These are phyloP conservation scores for Drosophila testacea DNA, from an alignment of 2,888 invertebrate genomes.

Conservation along the genomic window DNA sequence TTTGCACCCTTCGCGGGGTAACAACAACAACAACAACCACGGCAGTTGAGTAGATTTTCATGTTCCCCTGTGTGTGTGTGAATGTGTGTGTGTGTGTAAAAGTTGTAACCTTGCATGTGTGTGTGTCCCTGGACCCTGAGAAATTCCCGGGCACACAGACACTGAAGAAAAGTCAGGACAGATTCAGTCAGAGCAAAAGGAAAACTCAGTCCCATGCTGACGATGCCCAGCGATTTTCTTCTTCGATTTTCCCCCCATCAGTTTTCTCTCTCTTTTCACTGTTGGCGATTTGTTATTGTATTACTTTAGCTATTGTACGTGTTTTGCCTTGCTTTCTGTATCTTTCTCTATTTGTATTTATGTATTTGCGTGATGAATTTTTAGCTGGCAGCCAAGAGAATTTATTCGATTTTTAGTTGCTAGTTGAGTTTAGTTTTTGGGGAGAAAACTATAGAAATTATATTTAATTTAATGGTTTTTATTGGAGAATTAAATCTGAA, in stretches of 20 bases:
- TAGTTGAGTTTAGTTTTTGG: background rate
- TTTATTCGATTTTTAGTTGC: slow-evolving; percentile 47
- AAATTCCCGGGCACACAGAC: slow-evolving; percentile 62
- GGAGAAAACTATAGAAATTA: slow-evolving; percentile 1
- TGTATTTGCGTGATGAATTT: slow-evolving; percentile 58
- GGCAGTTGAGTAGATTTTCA: slow-evolving; percentile 74
- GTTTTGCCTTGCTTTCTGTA: slow-evolving; percentile 23
- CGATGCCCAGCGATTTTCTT: slow-evolving; percentile 30
- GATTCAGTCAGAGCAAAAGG: background rate
- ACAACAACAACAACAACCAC: slow-evolving; percentile 15
- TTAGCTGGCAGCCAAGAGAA: slow-evolving; percentile 41
- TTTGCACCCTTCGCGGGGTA: slow-evolving; percentile 43
- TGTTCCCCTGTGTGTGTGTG: slow-evolving; percentile 53
- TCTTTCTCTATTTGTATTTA: slow-evolving; percentile 10
- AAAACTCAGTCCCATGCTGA: slow-evolving; percentile 18
- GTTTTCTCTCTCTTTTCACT: slow-evolving; percentile 13
- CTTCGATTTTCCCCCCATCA: slow-evolving; percentile 33
- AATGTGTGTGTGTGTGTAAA: no score
- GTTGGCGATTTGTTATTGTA: slow-evolving; percentile 64
- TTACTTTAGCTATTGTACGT: slow-evolving; percentile 56
- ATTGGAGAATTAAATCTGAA: background rate
- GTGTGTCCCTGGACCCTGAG: slow-evolving; percentile 46
- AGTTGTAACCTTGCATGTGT: slow-evolving; percentile 16
- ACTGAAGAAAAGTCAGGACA: slow-evolving; percentile 35
- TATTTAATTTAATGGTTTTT: background rate